Evolutionary conservation across 2,113 vertebrate species (phyloP), one percentile per base, ranked within the genome.

Genomic region (Leucopsar rothschildi): DNA sequence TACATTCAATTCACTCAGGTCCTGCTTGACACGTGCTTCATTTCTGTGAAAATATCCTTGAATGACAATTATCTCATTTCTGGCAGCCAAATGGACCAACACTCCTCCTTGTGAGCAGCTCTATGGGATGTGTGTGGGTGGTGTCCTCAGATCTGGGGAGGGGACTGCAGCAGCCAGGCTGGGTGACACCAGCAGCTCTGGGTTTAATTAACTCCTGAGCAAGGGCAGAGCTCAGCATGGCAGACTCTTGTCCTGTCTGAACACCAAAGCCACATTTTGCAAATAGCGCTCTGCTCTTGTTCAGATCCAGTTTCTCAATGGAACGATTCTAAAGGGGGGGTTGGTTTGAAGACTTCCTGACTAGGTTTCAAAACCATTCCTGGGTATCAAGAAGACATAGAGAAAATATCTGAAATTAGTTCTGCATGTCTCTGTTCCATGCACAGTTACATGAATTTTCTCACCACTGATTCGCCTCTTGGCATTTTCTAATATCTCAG

Each of bases 51-150:
- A 95, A 63, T 64, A 85, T 70, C 91, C 84, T 89, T 92, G 93
- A 95, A 92, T 90, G 53, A 60, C 60, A 92, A 96, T 96, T 53
- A 66, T 68, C 93, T 96, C 60, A 61, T 95, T 97, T 96, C 94
- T 97, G 93, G 86, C 76, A 84, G 86, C 78, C 73, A 92, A 92
- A 95, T 78, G 56, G 81, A 45, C 82, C 40, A 7, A 71, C 13
- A 68, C 82, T 79, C 77, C 52, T 72, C 53, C 42, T 56, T 88
- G 73, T 63, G 52, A 90, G 71, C 86, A 81, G 82, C 77, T 95
- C 49, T 28, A 4, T 16, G 75, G 71, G 77, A 29, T 57, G 7
- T 49, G 53, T 39, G 44, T 22, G 9, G 55, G 19, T 66, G 76
- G 53, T 68, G 86, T 77, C 71, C 82, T 24, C 49, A 23, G 50